Base-by-base conservation (phyloP, 2,888 invertebrate species). In the Heliothis peltigera region DNA sequence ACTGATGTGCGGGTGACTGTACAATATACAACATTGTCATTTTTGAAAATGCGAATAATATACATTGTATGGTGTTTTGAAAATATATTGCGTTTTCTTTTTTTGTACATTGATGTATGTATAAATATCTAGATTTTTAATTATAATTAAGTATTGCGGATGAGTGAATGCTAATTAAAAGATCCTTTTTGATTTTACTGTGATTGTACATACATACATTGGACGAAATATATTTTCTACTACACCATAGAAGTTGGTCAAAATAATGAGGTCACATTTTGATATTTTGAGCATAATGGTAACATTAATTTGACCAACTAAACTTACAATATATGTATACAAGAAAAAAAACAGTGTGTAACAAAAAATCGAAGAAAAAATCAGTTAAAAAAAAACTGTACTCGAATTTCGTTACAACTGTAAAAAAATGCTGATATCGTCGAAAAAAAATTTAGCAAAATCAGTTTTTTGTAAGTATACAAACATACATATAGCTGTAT, bases 401-500 rank as follows among this genome's bases (percentile, higher is more conserved):
- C 62, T 53, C 49, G 55, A 22, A 66, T 43, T 55, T 57, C 56
- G 59, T 64, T 64, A 72, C 62, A 67, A 46, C 28, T 64, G 52
- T 54, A 51, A 42, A 56, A 47, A 63, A 25, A 39, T 19, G 46
- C 44, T 18, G 60, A 51, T n/a, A 28, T 46, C 21, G 39, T 51
- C 12, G 39, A 54, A 17, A 49, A 17, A 49, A 56, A 54, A 64
- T 56, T 43, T 68, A 81, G 81, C 64, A 72, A 73, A 77, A 81
- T 79, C 76, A 70, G 80, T 86, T 89, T 88, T 25, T 85, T 85
- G 80, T 85, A 84, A 84, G 66, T 75, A 92, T 88, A 90, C 79
- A 89, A 84, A 87, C 89, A 91, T 88, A 90, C 79, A 89, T 84
- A 87, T 89, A 91, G 87, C 88, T 92, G 91, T 93, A 93, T 81